phyloP scores from a whole-genome alignment of 1,140 invertebrate species.

The Grapholita molesta region DNA sequence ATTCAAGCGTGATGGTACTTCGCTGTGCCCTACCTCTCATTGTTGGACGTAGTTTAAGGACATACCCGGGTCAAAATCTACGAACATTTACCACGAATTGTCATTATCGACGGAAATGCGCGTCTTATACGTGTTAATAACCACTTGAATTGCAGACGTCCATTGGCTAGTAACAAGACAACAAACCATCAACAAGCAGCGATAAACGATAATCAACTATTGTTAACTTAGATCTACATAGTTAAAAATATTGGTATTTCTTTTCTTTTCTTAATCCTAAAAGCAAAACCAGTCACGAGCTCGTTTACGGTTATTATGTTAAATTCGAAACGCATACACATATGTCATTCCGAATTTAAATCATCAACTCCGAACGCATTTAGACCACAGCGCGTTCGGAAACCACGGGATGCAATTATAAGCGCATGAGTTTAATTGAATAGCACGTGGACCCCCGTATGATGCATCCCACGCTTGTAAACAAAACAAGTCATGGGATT shows the following conservation, averaged over 20 bases:
- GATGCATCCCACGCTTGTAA: constrained; percentile 20
- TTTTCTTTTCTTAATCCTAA: no score
- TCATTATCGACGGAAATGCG: no score
- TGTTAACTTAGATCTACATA: no score
- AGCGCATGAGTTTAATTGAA: not conserved
- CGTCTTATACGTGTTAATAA: not conserved
- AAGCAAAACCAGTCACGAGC: not conserved
- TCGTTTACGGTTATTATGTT: not conserved
- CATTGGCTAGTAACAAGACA: not conserved
- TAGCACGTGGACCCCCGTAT: not conserved
- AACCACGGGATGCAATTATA: constrained; percentile 4
- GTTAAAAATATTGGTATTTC: not conserved
- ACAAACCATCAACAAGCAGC: not conserved
- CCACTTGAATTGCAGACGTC: not conserved
- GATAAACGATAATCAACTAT: no score
- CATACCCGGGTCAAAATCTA: no score
- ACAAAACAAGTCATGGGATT: constrained; percentile 22
- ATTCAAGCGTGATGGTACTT: no score
- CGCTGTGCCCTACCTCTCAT: no score
- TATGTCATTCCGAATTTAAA: not conserved
- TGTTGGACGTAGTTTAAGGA: no score
- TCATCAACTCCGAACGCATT: not conserved
- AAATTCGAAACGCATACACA: not conserved
- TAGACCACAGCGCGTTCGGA: not conserved
- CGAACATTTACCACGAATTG: no score